Conservation (phyloP, 1,140 invertebrate species). For the Lepidurus arcticus region DNA sequence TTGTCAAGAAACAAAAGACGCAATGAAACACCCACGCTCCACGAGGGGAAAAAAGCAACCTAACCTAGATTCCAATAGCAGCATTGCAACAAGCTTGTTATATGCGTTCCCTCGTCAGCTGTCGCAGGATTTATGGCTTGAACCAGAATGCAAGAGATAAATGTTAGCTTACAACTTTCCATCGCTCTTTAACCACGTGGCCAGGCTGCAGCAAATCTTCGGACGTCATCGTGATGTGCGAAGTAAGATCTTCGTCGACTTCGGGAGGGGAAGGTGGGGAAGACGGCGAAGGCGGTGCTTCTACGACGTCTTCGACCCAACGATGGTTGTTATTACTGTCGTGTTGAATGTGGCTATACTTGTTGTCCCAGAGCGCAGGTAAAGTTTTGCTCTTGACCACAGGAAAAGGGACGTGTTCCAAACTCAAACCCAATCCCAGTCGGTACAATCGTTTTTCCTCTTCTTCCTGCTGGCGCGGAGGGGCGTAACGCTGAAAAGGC, state of each 20-base stretch:
- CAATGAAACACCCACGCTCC: no score
- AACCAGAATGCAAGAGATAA: constrained; percentile 25
- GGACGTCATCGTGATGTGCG: constrained; percentile 73
- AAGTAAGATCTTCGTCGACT: constrained; percentile 25
- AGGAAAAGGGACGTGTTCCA: neutral
- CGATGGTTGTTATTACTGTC: constrained; percentile 22
- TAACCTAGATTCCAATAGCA: neutral
- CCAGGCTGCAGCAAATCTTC: constrained; percentile 93
- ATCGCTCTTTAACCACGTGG: constrained; percentile 94
- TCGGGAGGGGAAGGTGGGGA: constrained; percentile 21
- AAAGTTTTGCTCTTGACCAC: constrained; percentile 3
- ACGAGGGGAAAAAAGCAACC: neutral
- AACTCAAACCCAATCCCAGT: neutral
- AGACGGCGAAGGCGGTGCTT: constrained; percentile 25
- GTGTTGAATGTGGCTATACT: constrained; percentile 4
- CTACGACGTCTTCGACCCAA: constrained; percentile 25
- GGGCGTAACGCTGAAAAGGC: neutral
- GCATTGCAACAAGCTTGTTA: neutral
- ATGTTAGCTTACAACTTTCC: constrained; percentile 78
- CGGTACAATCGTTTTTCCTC: neutral
- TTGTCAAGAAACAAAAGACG: no score
- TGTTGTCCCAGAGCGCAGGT: neutral
- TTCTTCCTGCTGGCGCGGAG: neutral
- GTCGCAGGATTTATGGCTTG: no score
- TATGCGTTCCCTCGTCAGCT: no score